Conservation (phyloP, 2,113 vertebrate genomes). For the Halcyon malimbica region DNA sequence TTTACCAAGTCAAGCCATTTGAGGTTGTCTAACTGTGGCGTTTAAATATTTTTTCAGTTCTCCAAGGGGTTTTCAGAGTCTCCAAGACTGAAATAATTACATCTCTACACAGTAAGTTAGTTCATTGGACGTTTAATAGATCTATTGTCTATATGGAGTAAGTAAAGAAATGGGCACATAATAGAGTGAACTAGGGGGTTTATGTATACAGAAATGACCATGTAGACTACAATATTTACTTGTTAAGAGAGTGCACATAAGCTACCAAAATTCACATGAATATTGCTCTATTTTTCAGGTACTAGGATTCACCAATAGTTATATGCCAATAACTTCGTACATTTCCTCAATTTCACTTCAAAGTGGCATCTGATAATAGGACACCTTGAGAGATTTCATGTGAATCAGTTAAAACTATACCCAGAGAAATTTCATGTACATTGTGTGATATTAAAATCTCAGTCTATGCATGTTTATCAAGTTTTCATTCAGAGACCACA, state of each 20-base stretch:
- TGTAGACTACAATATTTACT: background rate
- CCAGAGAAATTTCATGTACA: background rate
- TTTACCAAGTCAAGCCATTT: background rate
- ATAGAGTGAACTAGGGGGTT: rapidly evolving
- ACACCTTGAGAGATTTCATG: background rate
- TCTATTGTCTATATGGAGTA: background rate
- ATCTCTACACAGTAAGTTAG: background rate
- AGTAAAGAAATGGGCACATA: background rate
- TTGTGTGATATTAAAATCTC: background rate
- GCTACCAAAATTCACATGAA: background rate
- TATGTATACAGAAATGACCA: background rate
- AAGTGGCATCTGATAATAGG: background rate
- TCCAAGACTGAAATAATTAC: background rate
- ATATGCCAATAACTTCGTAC: background rate
- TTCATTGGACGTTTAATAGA: background rate
- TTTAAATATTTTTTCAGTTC: background rate
- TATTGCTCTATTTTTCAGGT: background rate
- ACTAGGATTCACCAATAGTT: background rate
- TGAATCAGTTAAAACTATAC: background rate
- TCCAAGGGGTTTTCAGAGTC: background rate
- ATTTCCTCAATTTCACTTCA: background rate
- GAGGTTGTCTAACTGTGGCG: background rate
- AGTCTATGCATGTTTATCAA: background rate
- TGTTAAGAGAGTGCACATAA: background rate
- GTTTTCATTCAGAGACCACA: background rate